Base-by-base conservation (phyloP, 2,797 vertebrate species). In the Phylloscopus collybita region DNA sequence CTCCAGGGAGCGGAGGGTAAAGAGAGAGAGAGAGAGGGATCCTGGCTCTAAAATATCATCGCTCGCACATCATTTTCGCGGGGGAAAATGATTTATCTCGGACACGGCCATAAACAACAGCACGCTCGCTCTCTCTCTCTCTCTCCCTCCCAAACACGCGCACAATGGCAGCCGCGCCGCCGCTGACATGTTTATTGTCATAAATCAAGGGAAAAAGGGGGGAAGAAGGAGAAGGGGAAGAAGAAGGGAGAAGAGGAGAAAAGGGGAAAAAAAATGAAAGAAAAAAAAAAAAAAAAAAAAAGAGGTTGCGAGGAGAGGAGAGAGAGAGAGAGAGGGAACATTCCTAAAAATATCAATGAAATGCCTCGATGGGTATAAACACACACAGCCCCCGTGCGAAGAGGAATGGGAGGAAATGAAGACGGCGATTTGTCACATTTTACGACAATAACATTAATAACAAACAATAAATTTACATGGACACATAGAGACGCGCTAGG, bases 371-470 rank as follows among this genome's bases (percentile, higher is more conserved):
- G 98, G 97, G 97, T 98, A 97, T 97, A 98, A 98, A 98, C 97
- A 98, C 97, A 98, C 96, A 97, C 91, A 97, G 76, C 97, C 96
- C 96, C 96, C 95, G 81, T 97, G 98, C 96, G 97, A 98, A 98
- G 98, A 98, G 97, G 97, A 98, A 98, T 98, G 98, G 98, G 98
- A 98, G 98, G 98, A 98, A 98, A 98, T 98, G 98, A 97, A 98
- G 98, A 98, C 98, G 97, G 97, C 98, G 97, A 98, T 98, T 98
- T 98, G 98, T 98, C 98, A 99, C 99, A 99, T 99, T 99, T 98
- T 99, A 99, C 98, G 98, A 98, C 98, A 99, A 97, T 98, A 99
- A 98, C 98, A 98, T 98, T 99, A 98, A 99, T 98, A 98, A 98
- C 98, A 98, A 98, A 98, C 98, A 99, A 99, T 98, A 99, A 98